These are phyloP conservation scores for Danio albolineatus DNA, from an alignment of 2,797 vertebrate genomes.

Conservation along the genomic window DNA sequence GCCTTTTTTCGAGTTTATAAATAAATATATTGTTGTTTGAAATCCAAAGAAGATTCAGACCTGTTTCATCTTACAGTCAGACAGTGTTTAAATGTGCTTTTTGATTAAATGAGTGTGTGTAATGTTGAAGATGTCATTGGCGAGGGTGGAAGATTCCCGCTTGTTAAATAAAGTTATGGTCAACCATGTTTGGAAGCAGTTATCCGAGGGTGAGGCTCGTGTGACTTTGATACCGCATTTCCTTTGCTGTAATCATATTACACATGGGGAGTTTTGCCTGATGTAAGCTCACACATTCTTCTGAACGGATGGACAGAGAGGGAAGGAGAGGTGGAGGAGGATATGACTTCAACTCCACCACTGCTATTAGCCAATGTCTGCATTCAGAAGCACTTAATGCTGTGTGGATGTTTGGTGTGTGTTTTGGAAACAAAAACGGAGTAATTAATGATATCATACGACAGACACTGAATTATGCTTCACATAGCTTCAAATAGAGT, in stretches of 20 bases:
- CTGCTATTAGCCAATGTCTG: neutral
- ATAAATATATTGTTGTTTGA: neutral
- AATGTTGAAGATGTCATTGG: slow-evolving; percentile 27
- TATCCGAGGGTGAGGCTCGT: slow-evolving; percentile 61
- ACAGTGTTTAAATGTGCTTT: slow-evolving; percentile 6
- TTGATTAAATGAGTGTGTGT: slow-evolving; percentile 27
- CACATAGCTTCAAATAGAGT: neutral
- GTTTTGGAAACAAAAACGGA: too few relatives aligned
- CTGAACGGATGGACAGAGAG: neutral
- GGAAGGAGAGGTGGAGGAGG: neutral
- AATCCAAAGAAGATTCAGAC: neutral
- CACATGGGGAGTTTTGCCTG: slow-evolving; percentile 47
- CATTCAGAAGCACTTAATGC: neutral
- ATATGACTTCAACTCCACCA: neutral
- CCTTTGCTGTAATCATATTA: slow-evolving; percentile 65
- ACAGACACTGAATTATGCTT: neutral
- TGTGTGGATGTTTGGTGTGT: neutral
- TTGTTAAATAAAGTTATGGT: neutral
- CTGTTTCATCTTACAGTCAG: neutral
- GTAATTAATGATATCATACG: neutral
- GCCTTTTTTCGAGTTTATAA: neutral
- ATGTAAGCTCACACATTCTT: slow-evolving; percentile 34
- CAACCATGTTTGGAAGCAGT: slow-evolving; percentile 18
- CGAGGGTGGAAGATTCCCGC: neutral
- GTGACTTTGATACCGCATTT: slow-evolving; percentile 69